phyloP scores from a whole-genome alignment of 2,888 invertebrate species.

The Eretmocerus hayati region DNA sequence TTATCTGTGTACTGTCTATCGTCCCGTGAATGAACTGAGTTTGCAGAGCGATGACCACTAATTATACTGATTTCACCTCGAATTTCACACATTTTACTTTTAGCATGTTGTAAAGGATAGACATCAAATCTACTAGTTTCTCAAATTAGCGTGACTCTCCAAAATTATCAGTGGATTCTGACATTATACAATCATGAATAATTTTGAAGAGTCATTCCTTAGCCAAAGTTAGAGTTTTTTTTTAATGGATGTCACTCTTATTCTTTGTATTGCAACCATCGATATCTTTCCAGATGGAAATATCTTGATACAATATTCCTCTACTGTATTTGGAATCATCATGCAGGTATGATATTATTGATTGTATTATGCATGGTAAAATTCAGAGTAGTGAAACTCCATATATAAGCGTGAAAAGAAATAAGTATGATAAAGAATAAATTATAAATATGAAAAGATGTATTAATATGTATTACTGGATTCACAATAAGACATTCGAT shows the following conservation, averaged over 20 bases:
- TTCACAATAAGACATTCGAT: constrained; percentile 40
- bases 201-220: constrained; percentile 29
- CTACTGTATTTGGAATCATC: no score
- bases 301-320: no score
- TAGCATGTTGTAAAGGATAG: no score
- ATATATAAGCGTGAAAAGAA: constrained; percentile 43
- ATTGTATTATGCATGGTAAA: constrained; percentile 43
- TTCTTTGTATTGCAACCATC: no score
- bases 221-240: constrained; percentile 42
- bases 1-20: no score
- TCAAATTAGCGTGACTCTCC: not conserved
- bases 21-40: no score
- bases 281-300: no score
- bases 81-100: no score
- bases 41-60: no score
- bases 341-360: constrained; percentile 11
- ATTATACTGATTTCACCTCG: no score
- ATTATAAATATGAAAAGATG: constrained; percentile 40
- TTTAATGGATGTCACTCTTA: no score
- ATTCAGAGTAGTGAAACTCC: constrained; percentile 43
- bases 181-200: not conserved
- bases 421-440: constrained; percentile 41
- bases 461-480: constrained; percentile 42
- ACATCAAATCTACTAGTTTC: no score
- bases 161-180: not conserved